A percentile compares a stretch with the other conserved stretches of the same genome.
Evolutionary conservation across 2,888 invertebrate species (phyloP).

Genomic region (Acleris literana): DNA sequence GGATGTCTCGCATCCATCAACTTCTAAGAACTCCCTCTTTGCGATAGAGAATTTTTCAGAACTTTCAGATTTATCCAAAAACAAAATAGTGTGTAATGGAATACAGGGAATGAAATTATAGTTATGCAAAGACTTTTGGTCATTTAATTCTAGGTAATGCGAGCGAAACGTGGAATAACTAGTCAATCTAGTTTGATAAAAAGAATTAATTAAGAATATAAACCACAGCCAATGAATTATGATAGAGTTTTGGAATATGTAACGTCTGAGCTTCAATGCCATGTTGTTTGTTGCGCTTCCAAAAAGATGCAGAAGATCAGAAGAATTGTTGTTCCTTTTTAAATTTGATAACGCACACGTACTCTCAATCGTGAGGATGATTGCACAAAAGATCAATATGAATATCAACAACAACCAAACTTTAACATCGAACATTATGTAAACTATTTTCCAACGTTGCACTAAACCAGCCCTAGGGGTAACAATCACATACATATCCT

Average conservation of each 20-base stretch:
- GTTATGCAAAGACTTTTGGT: constrained; percentile 1
- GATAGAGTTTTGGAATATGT: constrained; percentile 11
- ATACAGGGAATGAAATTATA: constrained; percentile 24
- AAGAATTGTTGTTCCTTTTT: not conserved
- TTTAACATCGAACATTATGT: constrained; percentile 24
- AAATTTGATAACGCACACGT: not conserved
- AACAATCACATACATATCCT: constrained; percentile 31
- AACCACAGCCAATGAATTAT: constrained; percentile 36
- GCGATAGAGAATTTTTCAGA: constrained; percentile 14
- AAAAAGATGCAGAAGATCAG: constrained; percentile 15
- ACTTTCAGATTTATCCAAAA: constrained; percentile 1
- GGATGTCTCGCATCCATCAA: constrained; percentile 22
- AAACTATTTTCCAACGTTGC: constrained; percentile 33
- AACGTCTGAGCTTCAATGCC: not conserved
- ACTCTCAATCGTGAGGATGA: constrained; percentile 5
- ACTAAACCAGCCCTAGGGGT: constrained; percentile 11
- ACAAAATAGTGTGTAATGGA: constrained; percentile 1
- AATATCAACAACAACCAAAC: constrained; percentile 32
- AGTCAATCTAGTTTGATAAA: constrained; percentile 37
- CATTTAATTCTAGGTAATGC: constrained; percentile 11
- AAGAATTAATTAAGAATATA: constrained; percentile 37
- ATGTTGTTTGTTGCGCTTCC: constrained; percentile 16
- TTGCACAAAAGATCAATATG: constrained; percentile 16
- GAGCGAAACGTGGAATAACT: constrained; percentile 30
- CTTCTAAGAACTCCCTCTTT: constrained; percentile 12